Evolutionary conservation across 1,140 invertebrate genomes (phyloP).

Genomic region (Nymphalis io): DNA sequence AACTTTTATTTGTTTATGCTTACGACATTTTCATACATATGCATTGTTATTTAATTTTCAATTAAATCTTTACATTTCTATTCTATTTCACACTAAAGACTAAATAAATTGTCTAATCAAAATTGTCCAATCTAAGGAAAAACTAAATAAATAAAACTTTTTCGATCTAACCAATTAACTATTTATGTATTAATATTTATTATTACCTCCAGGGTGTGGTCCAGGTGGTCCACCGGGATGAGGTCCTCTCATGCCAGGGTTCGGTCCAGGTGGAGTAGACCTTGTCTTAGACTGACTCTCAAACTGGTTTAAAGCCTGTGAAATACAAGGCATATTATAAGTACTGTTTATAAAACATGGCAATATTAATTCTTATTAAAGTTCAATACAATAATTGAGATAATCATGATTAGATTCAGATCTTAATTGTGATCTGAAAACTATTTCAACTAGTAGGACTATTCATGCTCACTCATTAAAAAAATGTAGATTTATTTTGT

Average conservation of each 20-base stretch:
- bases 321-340: slow-evolving; percentile 27
- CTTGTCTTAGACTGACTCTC: slow-evolving; percentile 95
- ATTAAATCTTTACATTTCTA: too few species aligned
- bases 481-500: too few species aligned
- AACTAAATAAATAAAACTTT: too few species aligned
- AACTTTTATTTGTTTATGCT: background rate
- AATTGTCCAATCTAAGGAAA: too few species aligned
- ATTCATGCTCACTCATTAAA: too few species aligned
- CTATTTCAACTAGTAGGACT: too few species aligned
- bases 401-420: too few species aligned
- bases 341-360: background rate
- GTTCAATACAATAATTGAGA: too few species aligned
- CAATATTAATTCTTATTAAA: background rate
- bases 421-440: too few species aligned
- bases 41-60: background rate
- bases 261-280: slow-evolving; percentile 87
- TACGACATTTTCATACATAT: background rate
- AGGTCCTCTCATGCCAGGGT: slow-evolving; percentile 83
- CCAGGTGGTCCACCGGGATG: slow-evolving; percentile 84
- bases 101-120: too few species aligned
- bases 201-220: slow-evolving; percentile 77
- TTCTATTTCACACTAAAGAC: too few species aligned
- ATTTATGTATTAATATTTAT: slow-evolving; percentile 11
- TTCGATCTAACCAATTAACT: too few species aligned
- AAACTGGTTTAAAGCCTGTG: slow-evolving; percentile 86